These are phyloP conservation scores for Trichomalopsis sarcophagae DNA, from an alignment of 1,140 invertebrate species.

Conservation along the genomic window DNA sequence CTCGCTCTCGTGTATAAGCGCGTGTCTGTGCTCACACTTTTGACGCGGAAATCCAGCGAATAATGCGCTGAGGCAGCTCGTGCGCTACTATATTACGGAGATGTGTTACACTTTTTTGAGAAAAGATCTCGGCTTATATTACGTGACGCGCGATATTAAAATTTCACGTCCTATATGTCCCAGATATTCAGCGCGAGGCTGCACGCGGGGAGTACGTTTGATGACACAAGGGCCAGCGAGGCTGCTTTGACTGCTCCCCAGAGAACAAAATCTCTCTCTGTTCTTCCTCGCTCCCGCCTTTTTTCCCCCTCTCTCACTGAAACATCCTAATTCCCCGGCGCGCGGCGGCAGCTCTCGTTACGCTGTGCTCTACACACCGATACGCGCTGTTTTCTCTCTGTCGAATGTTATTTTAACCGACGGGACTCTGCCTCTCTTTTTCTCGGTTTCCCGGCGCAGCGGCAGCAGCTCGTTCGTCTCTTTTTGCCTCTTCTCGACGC, in stretches of 20 bases:
- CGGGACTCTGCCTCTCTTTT: constrained; percentile 8
- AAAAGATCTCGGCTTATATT: no score
- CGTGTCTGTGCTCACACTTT: neutral
- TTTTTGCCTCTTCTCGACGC: constrained; percentile 21
- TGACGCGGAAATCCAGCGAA: no score
- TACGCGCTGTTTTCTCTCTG: neutral
- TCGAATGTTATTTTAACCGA: constrained; percentile 33
- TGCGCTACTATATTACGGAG: no score
- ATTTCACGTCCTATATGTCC: neutral
- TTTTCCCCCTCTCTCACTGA: constrained; percentile 51
- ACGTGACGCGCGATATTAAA: neutral
- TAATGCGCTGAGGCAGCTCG: no score
- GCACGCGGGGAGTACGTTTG: constrained; percentile 59
- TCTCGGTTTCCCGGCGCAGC: neutral
- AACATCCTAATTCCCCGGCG: neutral
- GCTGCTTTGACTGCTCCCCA: constrained; percentile 73
- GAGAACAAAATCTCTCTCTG: constrained; percentile 73
- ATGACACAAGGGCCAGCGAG: constrained; percentile 65
- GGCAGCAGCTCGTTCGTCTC: neutral
- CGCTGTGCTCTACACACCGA: constrained; percentile 11
- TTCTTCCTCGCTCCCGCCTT: constrained; percentile 55
- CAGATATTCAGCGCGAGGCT: neutral
- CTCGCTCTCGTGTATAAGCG: neutral
- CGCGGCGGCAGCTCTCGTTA: neutral
- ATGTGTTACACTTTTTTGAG: no score